Percentiles rank a stretch among this genome's conserved stretches.
These are phyloP conservation scores for Eupithecia abbreviata DNA, from an alignment of 2,888 invertebrate genomes.

Conservation along the genomic window DNA sequence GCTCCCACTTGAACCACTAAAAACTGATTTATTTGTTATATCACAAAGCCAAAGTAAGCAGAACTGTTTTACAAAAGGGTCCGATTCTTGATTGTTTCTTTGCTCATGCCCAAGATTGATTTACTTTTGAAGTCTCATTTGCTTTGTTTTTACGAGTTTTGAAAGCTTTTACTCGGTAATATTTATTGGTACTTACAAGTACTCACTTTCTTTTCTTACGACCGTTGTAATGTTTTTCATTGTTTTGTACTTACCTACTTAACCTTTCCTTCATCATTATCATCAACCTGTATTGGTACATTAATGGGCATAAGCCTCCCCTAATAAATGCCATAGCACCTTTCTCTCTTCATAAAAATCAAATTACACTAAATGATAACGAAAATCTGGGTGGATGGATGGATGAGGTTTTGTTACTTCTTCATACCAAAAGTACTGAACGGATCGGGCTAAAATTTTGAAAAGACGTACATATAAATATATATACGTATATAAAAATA, in stretches of 20 bases:
- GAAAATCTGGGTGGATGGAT: too few species aligned
- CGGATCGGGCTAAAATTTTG: too few species aligned
- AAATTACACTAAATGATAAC: too few species aligned
- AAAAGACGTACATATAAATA: too few species aligned
- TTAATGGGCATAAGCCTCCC: too few species aligned
- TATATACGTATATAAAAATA: too few species aligned
- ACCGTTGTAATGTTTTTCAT: slow-evolving; percentile 6
- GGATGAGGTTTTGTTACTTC: too few species aligned
- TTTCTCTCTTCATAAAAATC: too few species aligned
- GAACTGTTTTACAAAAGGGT: slow-evolving; percentile 15
- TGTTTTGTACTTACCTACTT: neutral
- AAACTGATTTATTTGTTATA: slow-evolving; percentile 22
- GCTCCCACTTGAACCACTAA: slow-evolving; percentile 11
- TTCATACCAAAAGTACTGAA: too few species aligned
- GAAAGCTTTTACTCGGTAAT: slow-evolving; percentile 20
- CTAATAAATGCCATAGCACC: too few species aligned
- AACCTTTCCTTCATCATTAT: too few species aligned
- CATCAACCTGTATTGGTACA: too few species aligned
- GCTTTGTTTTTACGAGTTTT: slow-evolving; percentile 17
- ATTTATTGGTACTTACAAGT: slow-evolving; percentile 17
- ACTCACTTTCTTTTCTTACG: slow-evolving; percentile 9
- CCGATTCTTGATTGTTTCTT: slow-evolving; percentile 20
- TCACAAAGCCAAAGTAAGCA: slow-evolving; percentile 7
- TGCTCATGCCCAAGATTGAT: slow-evolving; percentile 14
- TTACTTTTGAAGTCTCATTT: slow-evolving; percentile 21